A percentile compares a stretch with the other conserved stretches of the same genome.
These are phyloP conservation scores for Gymnarchus niloticus DNA, from an alignment of 2,113 vertebrate genomes.

Conservation along the genomic window DNA sequence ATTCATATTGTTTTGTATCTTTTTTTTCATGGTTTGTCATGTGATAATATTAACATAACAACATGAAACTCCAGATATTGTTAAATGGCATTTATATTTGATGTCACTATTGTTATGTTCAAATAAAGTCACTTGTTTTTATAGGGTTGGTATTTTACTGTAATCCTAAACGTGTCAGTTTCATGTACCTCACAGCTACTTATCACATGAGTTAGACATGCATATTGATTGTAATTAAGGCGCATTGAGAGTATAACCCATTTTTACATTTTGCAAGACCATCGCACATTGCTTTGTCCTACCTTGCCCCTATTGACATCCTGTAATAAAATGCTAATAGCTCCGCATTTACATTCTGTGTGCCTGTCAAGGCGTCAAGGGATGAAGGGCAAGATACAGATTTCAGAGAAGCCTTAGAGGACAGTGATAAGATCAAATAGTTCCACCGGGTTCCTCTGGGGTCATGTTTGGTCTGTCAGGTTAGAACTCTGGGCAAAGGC, in stretches of 20 bases:
- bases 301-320: slow-evolving; percentile 4
- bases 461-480: background rate
- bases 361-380: background rate
- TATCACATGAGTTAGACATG: background rate
- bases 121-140: background rate
- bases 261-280: background rate
- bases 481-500: background rate
- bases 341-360: slow-evolving; percentile 11
- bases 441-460: background rate
- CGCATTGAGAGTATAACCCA: background rate
- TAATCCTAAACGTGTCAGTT: background rate
- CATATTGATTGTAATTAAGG: background rate
- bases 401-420: background rate
- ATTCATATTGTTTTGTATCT: background rate
- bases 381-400: background rate
- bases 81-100: background rate
- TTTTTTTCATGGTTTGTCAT: background rate
- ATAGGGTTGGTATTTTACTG: background rate
- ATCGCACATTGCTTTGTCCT: slow-evolving; percentile 4
- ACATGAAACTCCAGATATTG: background rate
- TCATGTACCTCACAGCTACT: background rate
- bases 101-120: background rate
- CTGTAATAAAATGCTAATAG: slow-evolving; percentile 24
- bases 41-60: background rate
- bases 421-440: slow-evolving; percentile 2